Evolutionary conservation across 2,113 vertebrate species (phyloP), one percentile per base, ranked within the genome.

Genomic region (Saccopteryx bilineata): DNA sequence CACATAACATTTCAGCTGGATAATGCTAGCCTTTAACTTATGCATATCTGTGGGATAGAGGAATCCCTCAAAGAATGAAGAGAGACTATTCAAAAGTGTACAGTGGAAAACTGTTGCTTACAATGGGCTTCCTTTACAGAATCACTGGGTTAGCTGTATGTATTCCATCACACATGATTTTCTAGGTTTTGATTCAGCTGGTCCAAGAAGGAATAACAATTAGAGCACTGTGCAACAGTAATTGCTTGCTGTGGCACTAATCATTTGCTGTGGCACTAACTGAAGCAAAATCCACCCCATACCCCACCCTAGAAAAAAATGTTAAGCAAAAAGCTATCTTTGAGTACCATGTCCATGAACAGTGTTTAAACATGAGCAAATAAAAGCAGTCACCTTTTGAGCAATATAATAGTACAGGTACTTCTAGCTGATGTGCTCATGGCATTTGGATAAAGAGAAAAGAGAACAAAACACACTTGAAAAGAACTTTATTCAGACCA

Each of bases 141-240:
- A 92, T 78, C 66, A 91, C 68, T 80, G 89, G 95, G 69, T 76
- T 93, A 95, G 90, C 83, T 86, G 63, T 97, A 66, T 96, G 46
- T 94, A 88, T 96, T 95, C 93, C 10, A 0, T 97, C 92, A 97
- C 95, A 68, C 2, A 9, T 88, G 95, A 97, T 91, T 92, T 96
- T 96, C 91, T 94, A 93, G 92, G 91, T 69, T 95, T 97, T 93
- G 82, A 96, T 65, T 98, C 97, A 97, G 87, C 96, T 94, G 79
- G 66, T 81, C 88, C 68, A 97, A 93, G 85, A 12, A 87, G 72
- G 85, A 98, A 87, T 93, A 92, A 98, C 97, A 98, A 96, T 98
- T 89, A 96, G 82, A 96, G 88, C 61, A 92, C 96, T 97, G 96
- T 97, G 95, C 76, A 95, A 83, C 76, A 97, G 48, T 96, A 97